Evolutionary conservation across 2,113 vertebrate genomes (phyloP).

Genomic region (Meriones unguiculatus): DNA sequence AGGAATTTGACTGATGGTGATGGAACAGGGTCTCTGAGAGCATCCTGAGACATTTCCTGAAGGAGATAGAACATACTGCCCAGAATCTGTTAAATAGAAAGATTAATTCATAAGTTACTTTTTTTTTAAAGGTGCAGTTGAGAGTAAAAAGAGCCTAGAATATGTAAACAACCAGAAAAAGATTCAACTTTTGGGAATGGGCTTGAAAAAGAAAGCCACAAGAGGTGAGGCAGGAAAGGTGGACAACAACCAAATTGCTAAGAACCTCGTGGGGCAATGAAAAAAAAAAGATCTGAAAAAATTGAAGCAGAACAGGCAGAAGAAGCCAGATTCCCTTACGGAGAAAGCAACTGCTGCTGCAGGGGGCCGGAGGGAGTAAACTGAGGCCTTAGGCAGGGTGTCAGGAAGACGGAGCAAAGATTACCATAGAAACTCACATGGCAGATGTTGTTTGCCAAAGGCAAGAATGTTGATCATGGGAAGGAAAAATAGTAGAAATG

Average conservation of each 20-base stretch:
- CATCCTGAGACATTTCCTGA: not conserved
- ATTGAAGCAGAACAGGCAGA: not conserved
- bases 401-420: not conserved
- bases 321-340: not conserved
- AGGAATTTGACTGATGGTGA: not conserved
- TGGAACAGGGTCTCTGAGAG: not conserved
- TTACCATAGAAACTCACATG: not conserved
- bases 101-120: not conserved
- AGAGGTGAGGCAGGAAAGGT: not conserved
- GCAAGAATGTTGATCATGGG: not conserved
- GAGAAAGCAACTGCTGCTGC: not conserved
- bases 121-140: not conserved
- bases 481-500: not conserved
- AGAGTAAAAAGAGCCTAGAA: not conserved
- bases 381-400: not conserved
- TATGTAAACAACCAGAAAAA: not conserved
- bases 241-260: fast-evolving
- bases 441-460: not conserved
- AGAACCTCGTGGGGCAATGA: no score
- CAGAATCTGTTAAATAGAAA: not conserved
- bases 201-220: not conserved
- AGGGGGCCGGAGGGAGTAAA: not conserved
- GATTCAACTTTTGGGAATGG: not conserved
- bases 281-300: not conserved
- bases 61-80: not conserved